Evolutionary conservation across 2,888 invertebrate species (phyloP), one percentile per base, ranked within the genome.

Genomic region (Linhomoeus sp.): DNA sequence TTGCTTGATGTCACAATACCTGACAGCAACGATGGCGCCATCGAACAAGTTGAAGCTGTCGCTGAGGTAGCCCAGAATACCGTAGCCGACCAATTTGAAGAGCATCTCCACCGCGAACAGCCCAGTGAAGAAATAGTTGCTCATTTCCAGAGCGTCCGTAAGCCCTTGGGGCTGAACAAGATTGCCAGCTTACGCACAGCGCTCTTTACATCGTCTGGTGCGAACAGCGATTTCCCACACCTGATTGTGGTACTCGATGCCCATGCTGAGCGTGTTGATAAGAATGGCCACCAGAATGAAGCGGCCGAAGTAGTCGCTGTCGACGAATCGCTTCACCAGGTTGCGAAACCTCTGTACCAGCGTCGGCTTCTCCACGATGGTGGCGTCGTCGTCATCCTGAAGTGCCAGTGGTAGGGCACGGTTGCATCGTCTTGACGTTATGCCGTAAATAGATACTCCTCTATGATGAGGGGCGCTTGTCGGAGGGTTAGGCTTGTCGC

Each of bases 41-140:
- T 99, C 97, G 67, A 99, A 99, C 3, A 97, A 84, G 70, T 99
- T 97, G 70, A 97, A 99, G 29, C 94, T 94, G 67, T 92, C 92
- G 56, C 86, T 78, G 59, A 99, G 81, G 65, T 99, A 99, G 45
- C 84, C 85, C 64, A 90, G 90, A 1, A 86, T 80, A 1, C 97
- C 97, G 66, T 92, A 90, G 1, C 92, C 82, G 48, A 86, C 73
- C 39, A 99, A 74, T 71, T 99, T 97, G 41, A 97, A 74, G 51
- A 90, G 60, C 97, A 99, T 99, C 73, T 99, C 97, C 1, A 90
- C 77, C 25, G 86, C 90, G 67, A 99, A 99, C 61, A 99, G 78
- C 5, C 79, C 83, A 17, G 92, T 90, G 73, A 99, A 99, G 42
- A 90, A 85, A 46, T 90, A 75, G 67, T 99, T 99, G 68, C 90